Evolutionary conservation across 2,113 vertebrate genomes (phyloP).

Genomic region (Peromyscus polionotus): DNA sequence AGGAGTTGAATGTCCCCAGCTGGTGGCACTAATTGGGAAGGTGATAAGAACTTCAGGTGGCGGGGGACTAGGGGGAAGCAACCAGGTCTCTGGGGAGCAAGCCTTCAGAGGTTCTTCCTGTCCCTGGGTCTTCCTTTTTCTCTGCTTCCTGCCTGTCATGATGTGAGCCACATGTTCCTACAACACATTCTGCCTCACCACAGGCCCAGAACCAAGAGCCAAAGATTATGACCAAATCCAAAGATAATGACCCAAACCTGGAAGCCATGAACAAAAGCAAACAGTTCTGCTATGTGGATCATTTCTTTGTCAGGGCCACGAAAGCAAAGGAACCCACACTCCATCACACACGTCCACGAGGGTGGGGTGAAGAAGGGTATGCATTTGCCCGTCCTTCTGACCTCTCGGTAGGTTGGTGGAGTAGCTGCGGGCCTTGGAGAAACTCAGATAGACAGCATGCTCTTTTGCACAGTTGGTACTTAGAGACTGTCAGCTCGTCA

Average conservation of each 20-base stretch:
- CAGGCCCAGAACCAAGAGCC: neutral
- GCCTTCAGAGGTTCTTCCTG: neutral
- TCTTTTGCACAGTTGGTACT: neutral
- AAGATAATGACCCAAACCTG: neutral
- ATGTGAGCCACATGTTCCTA: neutral
- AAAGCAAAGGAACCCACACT: neutral
- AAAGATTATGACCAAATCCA: no score
- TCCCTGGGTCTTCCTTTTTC: neutral
- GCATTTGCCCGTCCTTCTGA: neutral
- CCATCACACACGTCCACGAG: accelerated
- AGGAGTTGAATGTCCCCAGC: neutral
- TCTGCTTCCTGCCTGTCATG: neutral
- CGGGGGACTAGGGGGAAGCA: neutral
- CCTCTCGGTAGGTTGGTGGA: no score
- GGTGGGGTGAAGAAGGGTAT: neutral
- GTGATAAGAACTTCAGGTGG: neutral
- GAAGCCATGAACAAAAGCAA: neutral
- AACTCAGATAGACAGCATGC: neutral
- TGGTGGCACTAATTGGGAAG: neutral
- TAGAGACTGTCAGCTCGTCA: neutral
- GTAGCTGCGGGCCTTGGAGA: neutral
- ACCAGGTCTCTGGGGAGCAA: neutral
- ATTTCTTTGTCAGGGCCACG: no score
- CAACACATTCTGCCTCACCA: neutral
- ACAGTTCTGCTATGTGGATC: neutral